Conservation (phyloP, 2,888 invertebrate genomes). For the Lymantria dispar region DNA sequence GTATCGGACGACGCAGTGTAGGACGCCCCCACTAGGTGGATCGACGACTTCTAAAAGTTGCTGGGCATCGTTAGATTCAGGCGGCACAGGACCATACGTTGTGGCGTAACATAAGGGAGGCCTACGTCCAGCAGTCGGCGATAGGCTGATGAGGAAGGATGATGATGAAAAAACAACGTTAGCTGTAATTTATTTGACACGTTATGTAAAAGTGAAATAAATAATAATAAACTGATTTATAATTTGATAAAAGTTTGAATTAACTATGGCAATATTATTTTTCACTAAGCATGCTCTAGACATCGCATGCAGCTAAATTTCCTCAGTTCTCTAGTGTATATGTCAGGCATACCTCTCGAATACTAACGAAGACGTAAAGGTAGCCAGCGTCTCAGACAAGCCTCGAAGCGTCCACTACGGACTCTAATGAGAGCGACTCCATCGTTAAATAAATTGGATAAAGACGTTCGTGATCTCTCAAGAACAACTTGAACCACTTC, state of each 20-base stretch:
- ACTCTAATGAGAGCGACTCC: conserved; percentile 77
- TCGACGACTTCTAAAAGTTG: too few relatives aligned
- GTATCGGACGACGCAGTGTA: too few relatives aligned
- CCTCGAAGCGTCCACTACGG: conserved; percentile 57
- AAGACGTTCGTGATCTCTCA: conserved; percentile 81
- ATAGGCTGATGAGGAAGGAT: too few relatives aligned
- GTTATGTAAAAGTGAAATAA: too few relatives aligned
- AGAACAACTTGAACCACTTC: conserved; percentile 77
- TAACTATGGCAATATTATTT: not conserved
- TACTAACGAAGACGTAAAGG: conserved; percentile 60
- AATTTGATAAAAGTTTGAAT: not conserved
- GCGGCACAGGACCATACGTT: too few relatives aligned
- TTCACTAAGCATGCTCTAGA: not conserved
- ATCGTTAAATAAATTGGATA: conserved; percentile 82
- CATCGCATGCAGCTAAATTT: conserved; percentile 27
- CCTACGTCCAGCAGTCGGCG: too few relatives aligned
- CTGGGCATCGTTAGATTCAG: too few relatives aligned
- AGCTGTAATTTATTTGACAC: too few relatives aligned
- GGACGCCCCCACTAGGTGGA: too few relatives aligned
- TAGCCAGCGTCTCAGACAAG: conserved; percentile 47
- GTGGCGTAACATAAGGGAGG: too few relatives aligned
- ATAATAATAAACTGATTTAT: too few relatives aligned
- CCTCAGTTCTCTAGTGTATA: conserved; percentile 33
- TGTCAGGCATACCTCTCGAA: conserved; percentile 31
- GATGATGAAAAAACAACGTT: too few relatives aligned